Conservation (phyloP, 2,113 vertebrate genomes). For the Psammodynastes pulverulentus region DNA sequence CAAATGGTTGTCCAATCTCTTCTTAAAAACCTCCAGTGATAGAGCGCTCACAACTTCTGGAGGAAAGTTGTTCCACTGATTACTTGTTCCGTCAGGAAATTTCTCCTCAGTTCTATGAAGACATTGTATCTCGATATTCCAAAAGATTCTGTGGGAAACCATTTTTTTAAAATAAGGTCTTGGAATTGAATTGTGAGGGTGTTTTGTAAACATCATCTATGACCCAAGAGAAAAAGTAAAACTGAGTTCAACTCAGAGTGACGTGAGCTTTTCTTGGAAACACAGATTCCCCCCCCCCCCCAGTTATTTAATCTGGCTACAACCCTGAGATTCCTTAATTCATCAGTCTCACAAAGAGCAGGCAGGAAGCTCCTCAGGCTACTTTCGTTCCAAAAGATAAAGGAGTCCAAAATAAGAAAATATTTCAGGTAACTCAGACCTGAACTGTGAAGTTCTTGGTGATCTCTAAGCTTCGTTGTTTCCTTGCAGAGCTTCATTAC, state of each 20-base stretch:
- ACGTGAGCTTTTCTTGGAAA: neutral
- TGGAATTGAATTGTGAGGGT: neutral
- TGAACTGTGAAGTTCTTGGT: neutral
- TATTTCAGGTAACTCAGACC: neutral
- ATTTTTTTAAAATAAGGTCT: neutral
- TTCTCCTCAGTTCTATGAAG: neutral
- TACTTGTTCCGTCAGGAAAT: neutral
- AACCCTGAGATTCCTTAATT: neutral
- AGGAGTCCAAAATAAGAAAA: neutral
- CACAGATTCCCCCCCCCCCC: neutral
- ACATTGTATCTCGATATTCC: neutral
- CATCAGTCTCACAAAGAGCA: neutral
- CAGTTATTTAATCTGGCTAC: neutral
- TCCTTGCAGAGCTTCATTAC: neutral
- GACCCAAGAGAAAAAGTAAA: neutral
- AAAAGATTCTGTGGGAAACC: neutral
- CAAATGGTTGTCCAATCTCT: neutral
- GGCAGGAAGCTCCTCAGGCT: neutral
- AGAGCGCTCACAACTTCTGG: neutral
- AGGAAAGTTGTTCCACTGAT: neutral
- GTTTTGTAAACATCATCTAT: neutral
- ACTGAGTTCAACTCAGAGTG: neutral
- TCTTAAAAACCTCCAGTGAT: neutral
- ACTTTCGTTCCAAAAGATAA: neutral
- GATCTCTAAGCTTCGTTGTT: neutral